A percentile compares a stretch with the other conserved stretches of the same genome.
These are phyloP conservation scores for Anagyrus pseudococci DNA, from an alignment of 2,888 invertebrate species.

Conservation along the genomic window DNA sequence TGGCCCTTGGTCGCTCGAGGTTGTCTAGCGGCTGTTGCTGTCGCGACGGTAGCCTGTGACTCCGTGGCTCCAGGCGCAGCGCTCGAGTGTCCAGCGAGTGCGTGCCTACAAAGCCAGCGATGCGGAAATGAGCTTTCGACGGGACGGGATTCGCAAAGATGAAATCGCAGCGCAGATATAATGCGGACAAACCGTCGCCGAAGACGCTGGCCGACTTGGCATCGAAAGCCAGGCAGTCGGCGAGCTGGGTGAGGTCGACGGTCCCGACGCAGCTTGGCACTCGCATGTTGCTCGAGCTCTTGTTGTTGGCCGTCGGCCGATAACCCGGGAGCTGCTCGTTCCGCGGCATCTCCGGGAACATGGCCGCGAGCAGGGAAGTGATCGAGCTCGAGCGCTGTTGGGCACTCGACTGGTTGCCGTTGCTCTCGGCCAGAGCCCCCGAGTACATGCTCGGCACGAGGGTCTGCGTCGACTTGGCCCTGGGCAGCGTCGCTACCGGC, in stretches of 20 bases:
- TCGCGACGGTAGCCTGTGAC: slow-evolving; percentile 48
- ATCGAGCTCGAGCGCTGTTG: slow-evolving; percentile 53
- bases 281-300: slow-evolving; percentile 46
- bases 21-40: slow-evolving; percentile 29
- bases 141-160: no score
- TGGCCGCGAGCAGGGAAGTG: slow-evolving; percentile 56
- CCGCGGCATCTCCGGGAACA: slow-evolving; percentile 56
- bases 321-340: slow-evolving; percentile 54
- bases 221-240: slow-evolving; percentile 47
- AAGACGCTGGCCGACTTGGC: slow-evolving; percentile 41
- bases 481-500: slow-evolving; percentile 54
- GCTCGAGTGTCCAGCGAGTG: slow-evolving; percentile 49
- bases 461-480: slow-evolving; percentile 60
- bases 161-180: no score
- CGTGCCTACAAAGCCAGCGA: slow-evolving; percentile 31
- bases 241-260: slow-evolving; percentile 49
- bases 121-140: no score
- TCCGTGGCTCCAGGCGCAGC: slow-evolving; percentile 53
- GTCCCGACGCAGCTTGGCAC: slow-evolving; percentile 50
- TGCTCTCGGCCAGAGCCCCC: slow-evolving; percentile 19
- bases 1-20: slow-evolving; percentile 25
- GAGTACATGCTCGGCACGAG: slow-evolving; percentile 50
- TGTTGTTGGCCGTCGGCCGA: slow-evolving; percentile 46
- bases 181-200: slow-evolving; percentile 48
- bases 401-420: slow-evolving; percentile 16